Base-by-base conservation (phyloP, 2,113 vertebrate genomes). In the Datnioides undecimradiatus region DNA sequence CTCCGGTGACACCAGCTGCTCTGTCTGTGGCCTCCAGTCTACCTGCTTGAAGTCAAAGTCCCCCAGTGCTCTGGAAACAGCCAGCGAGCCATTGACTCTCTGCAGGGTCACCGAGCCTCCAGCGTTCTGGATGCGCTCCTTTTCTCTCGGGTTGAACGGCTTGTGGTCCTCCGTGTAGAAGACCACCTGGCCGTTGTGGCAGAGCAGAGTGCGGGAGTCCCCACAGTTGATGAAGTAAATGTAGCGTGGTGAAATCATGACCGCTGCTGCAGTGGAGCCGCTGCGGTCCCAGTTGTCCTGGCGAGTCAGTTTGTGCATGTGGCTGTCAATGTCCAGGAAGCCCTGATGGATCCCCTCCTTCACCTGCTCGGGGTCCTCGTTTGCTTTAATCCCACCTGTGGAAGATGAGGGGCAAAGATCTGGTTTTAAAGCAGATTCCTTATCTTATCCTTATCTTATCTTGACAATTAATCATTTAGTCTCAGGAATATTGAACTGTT, bases 101-200 rank as follows among this genome's bases (percentile, higher is more conserved):
- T 96, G 92, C 79, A 94, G 89, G 40, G 88, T 92, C 69, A 96
- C 94, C 0, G 93, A 95, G 79, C 96, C 96, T 0, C 96, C 95
- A 0, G 95, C 95, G 0, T 96, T 94, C 81, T 95, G 94, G 84
- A 96, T 96, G 41, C 95, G 93, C 79, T 96, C 94, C 19, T 93
- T 94, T 85, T 97, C 96, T 12, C 93, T 81, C 1, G 94, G 96
- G 78, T 92, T 93, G 86, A 89, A 89, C 0, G 96, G 95, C 86
- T 96, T 95, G 91, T 96, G 95, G 88, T 96, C 96, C 77, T 97
- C 94, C 0, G 96, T 96, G 89, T 95, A 93, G 93, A 97, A 96
- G 76, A 91, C 87, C 67, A 95, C 88, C 36, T 89, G 41, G 48
- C 94, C 88, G 0, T 92, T 65, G 0, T 88, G 93, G 79, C 95